Conservation (phyloP, 2,797 vertebrate species). For the Mormyrus proboscirostris region DNA sequence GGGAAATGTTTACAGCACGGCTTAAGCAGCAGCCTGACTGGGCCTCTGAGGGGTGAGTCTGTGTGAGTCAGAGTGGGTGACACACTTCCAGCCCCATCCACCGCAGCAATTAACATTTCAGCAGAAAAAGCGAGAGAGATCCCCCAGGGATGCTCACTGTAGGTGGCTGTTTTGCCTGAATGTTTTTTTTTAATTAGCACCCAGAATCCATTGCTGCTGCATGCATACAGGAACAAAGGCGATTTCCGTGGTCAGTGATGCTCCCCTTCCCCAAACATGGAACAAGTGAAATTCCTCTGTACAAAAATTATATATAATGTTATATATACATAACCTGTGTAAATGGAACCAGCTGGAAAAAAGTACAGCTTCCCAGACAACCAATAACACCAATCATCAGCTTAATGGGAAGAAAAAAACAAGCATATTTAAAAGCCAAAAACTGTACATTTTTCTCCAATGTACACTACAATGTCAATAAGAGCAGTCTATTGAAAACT, state of each 20-base stretch:
- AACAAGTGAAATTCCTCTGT: conserved; percentile 14
- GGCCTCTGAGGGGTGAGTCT: background rate
- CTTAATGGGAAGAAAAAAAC: conserved; percentile 34
- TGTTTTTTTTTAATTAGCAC: background rate
- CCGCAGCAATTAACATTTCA: background rate
- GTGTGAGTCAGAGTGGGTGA: background rate
- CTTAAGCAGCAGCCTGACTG: background rate
- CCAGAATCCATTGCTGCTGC: conserved; percentile 35
- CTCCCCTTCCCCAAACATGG: background rate
- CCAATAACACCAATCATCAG: conserved; percentile 31
- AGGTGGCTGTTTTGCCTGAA: background rate
- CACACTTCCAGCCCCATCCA: background rate
- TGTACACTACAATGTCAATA: conserved; percentile 54
- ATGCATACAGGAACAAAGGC: conserved; percentile 44
- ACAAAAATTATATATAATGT: conserved; percentile 19
- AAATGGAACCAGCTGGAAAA: conserved; percentile 25
- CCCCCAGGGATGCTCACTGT: background rate
- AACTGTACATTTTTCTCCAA: conserved; percentile 41
- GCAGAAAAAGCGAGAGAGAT: background rate
- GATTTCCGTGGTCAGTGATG: conserved; percentile 28
- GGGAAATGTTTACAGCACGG: background rate
- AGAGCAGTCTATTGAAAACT: conserved; percentile 51
- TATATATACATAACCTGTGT: conserved; percentile 25
- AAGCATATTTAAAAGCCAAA: conserved; percentile 57
- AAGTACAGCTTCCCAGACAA: conserved; percentile 26